Percentiles rank a stretch among this genome's conserved stretches.
phyloP scores from a whole-genome alignment of 1,140 invertebrate species.

The Ips typographus region DNA sequence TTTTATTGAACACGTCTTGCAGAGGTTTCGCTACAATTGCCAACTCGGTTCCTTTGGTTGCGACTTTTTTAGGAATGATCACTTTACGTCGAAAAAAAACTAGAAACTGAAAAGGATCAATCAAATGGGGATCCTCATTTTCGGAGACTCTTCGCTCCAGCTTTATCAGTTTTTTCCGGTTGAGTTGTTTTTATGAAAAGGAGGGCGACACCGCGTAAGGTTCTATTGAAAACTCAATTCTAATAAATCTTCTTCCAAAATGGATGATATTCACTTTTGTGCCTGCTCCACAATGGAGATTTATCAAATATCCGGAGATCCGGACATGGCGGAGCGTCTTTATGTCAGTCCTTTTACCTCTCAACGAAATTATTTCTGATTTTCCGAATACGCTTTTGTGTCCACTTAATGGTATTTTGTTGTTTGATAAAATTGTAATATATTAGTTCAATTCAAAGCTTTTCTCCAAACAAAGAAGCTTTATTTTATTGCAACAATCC shows the following conservation, averaged over 20 bases:
- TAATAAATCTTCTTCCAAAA: constrained; percentile 37
- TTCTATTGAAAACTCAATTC: constrained; percentile 37
- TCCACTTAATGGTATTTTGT: too few species aligned
- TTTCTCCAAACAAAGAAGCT: too few species aligned
- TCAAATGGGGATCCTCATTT: constrained; percentile 39
- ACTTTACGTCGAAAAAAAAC: background rate
- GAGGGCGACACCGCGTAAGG: constrained; percentile 30
- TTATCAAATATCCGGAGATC: constrained; percentile 33
- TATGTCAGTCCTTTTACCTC: constrained; percentile 23
- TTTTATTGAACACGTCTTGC: background rate
- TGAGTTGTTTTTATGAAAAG: constrained; percentile 35
- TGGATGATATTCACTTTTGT: constrained; percentile 37
- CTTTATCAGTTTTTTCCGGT: constrained; percentile 39
- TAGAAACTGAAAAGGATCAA: constrained; percentile 31
- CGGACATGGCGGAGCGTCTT: background rate
- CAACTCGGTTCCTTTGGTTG: background rate
- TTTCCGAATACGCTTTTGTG: too few species aligned
- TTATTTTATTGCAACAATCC: too few species aligned
- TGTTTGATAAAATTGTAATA: too few species aligned
- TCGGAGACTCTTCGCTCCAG: constrained; percentile 9
- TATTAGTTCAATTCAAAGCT: too few species aligned
- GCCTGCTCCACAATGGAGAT: constrained; percentile 29
- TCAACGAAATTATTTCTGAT: constrained; percentile 19
- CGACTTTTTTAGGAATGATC: background rate
- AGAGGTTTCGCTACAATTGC: background rate